Base-by-base conservation (phyloP, 1,140 invertebrate species). In the Lepeophtheirus salmonis region DNA sequence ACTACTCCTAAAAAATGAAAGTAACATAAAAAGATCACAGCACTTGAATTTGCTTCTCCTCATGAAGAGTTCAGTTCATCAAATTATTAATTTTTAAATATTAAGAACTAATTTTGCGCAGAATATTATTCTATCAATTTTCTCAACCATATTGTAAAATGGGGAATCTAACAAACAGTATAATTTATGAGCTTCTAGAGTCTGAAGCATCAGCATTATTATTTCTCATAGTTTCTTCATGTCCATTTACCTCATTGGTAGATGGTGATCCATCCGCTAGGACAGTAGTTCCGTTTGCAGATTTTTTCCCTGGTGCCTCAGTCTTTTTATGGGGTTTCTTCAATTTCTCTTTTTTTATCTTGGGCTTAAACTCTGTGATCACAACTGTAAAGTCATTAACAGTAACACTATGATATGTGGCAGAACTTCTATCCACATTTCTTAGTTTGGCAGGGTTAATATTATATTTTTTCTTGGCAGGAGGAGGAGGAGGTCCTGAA, bases 331-430 rank as follows among this genome's bases (percentile, higher is more conserved):
- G n/a, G 30, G n/a, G 30, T 10, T n/a, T 54, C 16, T 54, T 25
- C 16, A 20, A 20, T 57, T 57, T 57, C 55, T 30, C 58, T 51
- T 68, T 69, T 63, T 77, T 78, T 64, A 76, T 74, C 76, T 91
- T 91, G 55, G 86, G 85, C 71, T 91, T 87, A 72, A 91, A 96
- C 72, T 96, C 91, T 50, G 90, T 96, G 66, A 96, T 92, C 55
- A 92, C 81, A 41, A 96, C 90, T 18, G 91, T 96, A 23, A 96
- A 86, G 69, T 89, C 89, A 68, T 91, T 92, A 0, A 95, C 89
- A 26, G 91, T 96, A 59, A 95, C 88, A 72, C 89, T 87, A 70
- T 89, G 81, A 25, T 87, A 86, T 67, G 88, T 83, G 18, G 84
- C 88, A 24, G 83, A 82, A 70, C 82, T 88, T 56, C 87, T 75